Conservation (phyloP, 2,888 invertebrate species). For the Omphaloscelis lunosa region DNA sequence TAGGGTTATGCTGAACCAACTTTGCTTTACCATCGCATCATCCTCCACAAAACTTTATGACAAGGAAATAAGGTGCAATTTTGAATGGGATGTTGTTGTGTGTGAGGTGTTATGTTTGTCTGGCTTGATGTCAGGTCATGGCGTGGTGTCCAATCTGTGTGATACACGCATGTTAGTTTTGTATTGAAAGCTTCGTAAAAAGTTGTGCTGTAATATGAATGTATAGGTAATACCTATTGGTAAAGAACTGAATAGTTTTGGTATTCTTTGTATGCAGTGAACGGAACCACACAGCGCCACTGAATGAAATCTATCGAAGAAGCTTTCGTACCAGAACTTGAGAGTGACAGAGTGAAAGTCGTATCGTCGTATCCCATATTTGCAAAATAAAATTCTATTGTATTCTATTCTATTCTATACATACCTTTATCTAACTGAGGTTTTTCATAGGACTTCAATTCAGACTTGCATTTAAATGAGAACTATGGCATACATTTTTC, state of each 20-base stretch:
- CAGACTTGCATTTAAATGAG: background rate
- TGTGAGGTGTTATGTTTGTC: constrained; percentile 35
- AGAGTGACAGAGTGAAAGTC: background rate
- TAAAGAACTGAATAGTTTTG: background rate
- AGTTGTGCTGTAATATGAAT: constrained; percentile 21
- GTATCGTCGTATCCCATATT: too few species aligned
- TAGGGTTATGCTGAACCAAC: constrained; percentile 64
- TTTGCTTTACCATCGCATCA: constrained; percentile 4
- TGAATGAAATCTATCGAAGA: background rate
- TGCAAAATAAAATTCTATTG: too few species aligned
- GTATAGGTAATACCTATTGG: background rate
- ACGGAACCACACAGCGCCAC: too few species aligned
- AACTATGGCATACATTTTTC: too few species aligned
- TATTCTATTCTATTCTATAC: too few species aligned
- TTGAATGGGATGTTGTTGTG: constrained; percentile 6
- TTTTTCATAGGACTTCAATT: background rate
- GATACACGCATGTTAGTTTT: constrained; percentile 68
- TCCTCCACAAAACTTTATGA: constrained; percentile 2
- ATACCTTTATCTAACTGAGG: background rate
- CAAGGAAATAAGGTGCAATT: constrained; percentile 31
- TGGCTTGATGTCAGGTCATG: constrained; percentile 62
- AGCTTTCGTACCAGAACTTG: background rate
- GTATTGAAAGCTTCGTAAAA: constrained; percentile 69
- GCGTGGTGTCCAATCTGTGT: constrained; percentile 60
- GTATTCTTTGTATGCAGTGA: background rate